These are phyloP conservation scores for Spisula subtruncata DNA, from an alignment of 2,888 invertebrate species.

Conservation along the genomic window DNA sequence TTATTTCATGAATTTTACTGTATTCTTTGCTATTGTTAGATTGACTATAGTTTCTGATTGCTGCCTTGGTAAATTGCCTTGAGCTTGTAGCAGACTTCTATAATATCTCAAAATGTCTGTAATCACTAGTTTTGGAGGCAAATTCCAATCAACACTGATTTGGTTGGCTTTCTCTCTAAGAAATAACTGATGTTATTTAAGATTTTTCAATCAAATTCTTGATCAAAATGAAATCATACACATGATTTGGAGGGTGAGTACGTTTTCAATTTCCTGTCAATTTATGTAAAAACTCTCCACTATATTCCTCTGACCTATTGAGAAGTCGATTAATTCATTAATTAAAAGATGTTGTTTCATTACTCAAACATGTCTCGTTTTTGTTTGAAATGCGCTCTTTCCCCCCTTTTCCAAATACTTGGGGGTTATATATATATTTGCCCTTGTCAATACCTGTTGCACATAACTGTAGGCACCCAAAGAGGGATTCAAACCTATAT, in stretches of 20 bases:
- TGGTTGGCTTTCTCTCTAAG: constrained; percentile 20
- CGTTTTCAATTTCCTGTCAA: constrained; percentile 2
- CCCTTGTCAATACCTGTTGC: too few species aligned
- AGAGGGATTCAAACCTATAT: too few species aligned
- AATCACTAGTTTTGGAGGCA: constrained; percentile 5
- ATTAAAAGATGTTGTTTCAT: too few species aligned
- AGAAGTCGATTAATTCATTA: too few species aligned
- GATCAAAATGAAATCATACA: constrained; percentile 23
- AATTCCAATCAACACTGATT: constrained; percentile 25
- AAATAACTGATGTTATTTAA: constrained; percentile 18
- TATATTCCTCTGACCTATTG: too few species aligned
- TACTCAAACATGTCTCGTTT: too few species aligned
- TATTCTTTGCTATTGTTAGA: background rate
- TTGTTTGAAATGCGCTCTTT: too few species aligned
- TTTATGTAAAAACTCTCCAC: background rate
- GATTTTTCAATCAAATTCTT: constrained; percentile 26
- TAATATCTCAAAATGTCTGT: background rate
- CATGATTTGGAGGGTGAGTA: background rate
- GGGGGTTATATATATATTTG: too few species aligned
- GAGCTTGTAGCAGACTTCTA: constrained; percentile 1
- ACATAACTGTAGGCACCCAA: too few species aligned
- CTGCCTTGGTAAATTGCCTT: constrained; percentile 20
- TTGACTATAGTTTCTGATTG: background rate
- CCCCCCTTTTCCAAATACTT: too few species aligned
- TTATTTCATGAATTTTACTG: background rate